Evolutionary conservation across 2,797 vertebrate genomes (phyloP).

Genomic region (Staurois parvus): DNA sequence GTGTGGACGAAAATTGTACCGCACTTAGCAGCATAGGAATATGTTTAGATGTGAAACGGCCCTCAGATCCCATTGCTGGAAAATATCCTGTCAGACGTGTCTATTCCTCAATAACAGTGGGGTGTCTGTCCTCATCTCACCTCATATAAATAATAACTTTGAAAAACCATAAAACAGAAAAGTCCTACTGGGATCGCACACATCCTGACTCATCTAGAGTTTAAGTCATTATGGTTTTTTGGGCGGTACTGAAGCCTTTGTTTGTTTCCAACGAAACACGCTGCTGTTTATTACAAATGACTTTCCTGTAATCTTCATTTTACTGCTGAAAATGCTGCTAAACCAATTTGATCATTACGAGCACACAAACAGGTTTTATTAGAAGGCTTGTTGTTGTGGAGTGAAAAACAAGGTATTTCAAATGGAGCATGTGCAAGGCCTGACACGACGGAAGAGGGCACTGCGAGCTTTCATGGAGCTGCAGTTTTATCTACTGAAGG

Average conservation of each 20-base stretch:
- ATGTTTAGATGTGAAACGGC: too few relatives aligned
- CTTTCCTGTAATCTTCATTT: too few relatives aligned
- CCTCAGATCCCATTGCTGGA: background rate
- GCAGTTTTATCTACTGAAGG: too few relatives aligned
- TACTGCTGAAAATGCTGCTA: too few relatives aligned
- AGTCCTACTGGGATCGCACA: background rate
- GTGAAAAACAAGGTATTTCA: background rate
- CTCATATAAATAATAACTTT: background rate
- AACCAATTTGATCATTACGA: too few relatives aligned
- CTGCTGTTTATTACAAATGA: too few relatives aligned
- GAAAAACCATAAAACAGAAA: background rate
- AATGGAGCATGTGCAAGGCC: background rate
- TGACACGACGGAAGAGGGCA: background rate
- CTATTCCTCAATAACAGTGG: background rate
- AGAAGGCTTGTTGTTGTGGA: too few relatives aligned
- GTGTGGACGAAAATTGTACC: too few relatives aligned
- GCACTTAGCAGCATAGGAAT: too few relatives aligned
- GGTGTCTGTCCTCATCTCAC: background rate
- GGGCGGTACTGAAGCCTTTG: too few relatives aligned
- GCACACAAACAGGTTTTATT: too few relatives aligned
- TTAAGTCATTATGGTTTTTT: background rate
- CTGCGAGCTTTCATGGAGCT: background rate
- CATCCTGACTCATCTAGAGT: background rate
- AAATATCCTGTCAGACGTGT: background rate
- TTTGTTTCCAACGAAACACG: too few relatives aligned